A percentile compares a stretch with the other conserved stretches of the same genome.
These are phyloP conservation scores for Epinotia brunnichana DNA, from an alignment of 2,888 invertebrate genomes.

Conservation along the genomic window DNA sequence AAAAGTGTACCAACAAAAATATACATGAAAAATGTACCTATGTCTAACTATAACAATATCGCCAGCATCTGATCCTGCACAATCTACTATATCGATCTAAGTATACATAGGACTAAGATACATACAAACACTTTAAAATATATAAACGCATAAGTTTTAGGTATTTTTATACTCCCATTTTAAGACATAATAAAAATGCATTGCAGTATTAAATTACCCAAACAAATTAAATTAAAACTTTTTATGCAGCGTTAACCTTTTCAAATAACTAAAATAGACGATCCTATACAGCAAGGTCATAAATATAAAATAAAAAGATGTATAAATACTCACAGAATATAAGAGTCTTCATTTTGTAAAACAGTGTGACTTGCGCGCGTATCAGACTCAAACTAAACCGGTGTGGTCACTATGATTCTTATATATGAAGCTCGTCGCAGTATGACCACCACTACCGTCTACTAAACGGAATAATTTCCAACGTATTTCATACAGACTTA, in stretches of 20 bases:
- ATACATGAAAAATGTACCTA: too few species aligned
- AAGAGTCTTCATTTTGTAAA: slow-evolving; percentile 29
- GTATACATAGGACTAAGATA: too few species aligned
- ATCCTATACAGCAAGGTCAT: background rate
- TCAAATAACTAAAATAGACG: background rate
- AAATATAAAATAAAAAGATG: background rate
- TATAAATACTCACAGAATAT: slow-evolving; percentile 37
- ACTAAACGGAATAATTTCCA: background rate
- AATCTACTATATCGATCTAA: too few species aligned
- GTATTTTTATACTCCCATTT: too few species aligned
- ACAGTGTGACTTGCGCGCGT: slow-evolving; percentile 13
- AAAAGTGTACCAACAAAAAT: too few species aligned
- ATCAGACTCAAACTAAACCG: slow-evolving; percentile 24
- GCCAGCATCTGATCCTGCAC: too few species aligned
- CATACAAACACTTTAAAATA: too few species aligned
- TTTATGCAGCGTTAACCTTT: background rate
- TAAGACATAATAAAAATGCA: background rate
- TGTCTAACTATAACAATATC: too few species aligned
- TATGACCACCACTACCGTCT: background rate
- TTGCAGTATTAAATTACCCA: background rate
- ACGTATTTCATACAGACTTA: background rate
- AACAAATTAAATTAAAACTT: background rate
- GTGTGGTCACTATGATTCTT: slow-evolving; percentile 9
- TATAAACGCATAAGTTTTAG: too few species aligned
- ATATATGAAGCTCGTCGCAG: slow-evolving; percentile 20